Evolutionary conservation across 2,888 invertebrate genomes (phyloP).

Genomic region (Drosophila antonietae): DNA sequence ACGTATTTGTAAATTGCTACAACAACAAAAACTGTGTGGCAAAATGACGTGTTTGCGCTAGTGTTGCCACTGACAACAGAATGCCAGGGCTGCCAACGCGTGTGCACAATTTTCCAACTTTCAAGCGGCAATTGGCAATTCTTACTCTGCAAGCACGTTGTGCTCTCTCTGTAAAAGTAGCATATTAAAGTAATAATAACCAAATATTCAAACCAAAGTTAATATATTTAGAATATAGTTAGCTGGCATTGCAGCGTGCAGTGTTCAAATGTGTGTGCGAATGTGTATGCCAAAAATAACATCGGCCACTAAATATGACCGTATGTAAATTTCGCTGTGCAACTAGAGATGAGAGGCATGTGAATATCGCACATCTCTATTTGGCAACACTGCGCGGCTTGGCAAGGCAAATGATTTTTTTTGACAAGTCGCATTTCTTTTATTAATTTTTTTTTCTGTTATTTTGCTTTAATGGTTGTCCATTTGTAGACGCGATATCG

Average conservation of each 20-base stretch:
- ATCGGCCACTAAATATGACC: conserved; percentile 46
- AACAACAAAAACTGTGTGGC: conserved; percentile 62
- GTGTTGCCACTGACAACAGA: conserved; percentile 79
- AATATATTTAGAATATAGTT: neutral
- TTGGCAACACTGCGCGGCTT: conserved; percentile 57
- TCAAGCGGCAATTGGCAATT: conserved; percentile 30
- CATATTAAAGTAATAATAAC: neutral
- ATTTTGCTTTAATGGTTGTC: conserved; percentile 11
- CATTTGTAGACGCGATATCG: conserved; percentile 29
- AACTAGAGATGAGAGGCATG: conserved; percentile 43
- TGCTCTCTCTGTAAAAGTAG: neutral
- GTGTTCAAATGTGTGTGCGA: neutral
- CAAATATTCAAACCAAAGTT: neutral
- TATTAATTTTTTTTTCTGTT: conserved; percentile 16
- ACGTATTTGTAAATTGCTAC: conserved; percentile 62
- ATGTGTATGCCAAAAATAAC: conserved; percentile 51
- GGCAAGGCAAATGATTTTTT: conserved; percentile 47
- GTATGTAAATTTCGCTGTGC: conserved; percentile 31
- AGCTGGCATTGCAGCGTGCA: neutral
- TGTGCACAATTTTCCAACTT: conserved; percentile 24
- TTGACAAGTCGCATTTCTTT: conserved; percentile 47
- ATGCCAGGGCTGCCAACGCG: conserved; percentile 63
- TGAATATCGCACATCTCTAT: conserved; percentile 55
- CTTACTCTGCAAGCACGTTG: neutral
- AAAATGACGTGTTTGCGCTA: conserved; percentile 77